phyloP scores from a whole-genome alignment of 2,888 invertebrate species.

The Brachyptera risi region DNA sequence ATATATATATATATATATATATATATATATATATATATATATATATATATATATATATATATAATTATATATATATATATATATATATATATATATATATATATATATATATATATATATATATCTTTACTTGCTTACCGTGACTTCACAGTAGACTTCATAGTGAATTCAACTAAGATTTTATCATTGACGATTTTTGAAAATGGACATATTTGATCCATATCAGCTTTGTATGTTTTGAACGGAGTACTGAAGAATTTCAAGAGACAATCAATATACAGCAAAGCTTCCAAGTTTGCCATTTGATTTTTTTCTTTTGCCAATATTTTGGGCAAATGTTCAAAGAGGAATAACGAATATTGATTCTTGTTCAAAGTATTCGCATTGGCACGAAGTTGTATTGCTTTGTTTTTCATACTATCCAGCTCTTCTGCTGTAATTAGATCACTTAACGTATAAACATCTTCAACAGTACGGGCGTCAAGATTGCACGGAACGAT shows the following conservation, averaged over 20 bases:
- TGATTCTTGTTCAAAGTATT: background rate
- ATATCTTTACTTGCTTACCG: background rate
- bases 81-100: too few relatives aligned
- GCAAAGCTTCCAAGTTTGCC: background rate
- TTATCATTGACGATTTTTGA: constrained; percentile 12
- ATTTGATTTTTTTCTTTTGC: background rate
- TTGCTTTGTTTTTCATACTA: constrained; percentile 5
- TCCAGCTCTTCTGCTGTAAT: constrained; percentile 6
- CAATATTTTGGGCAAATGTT: constrained; percentile 5
- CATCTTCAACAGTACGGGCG: constrained; percentile 14
- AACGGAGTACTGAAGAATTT: background rate
- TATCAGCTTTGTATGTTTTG: background rate
- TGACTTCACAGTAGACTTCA: background rate
- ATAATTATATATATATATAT: too few relatives aligned
- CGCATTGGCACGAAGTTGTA: background rate
- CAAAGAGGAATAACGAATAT: constrained; percentile 8
- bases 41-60: too few relatives aligned
- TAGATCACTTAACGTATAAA: constrained; percentile 19
- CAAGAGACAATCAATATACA: constrained; percentile 20
- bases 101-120: too few relatives aligned
- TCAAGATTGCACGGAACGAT: constrained; percentile 14
- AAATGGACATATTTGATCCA: background rate
- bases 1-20: too few relatives aligned
- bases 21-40: too few relatives aligned
- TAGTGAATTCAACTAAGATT: constrained; percentile 11